Conservation (phyloP, 2,797 vertebrate genomes). For the Phylloscopus collybita region DNA sequence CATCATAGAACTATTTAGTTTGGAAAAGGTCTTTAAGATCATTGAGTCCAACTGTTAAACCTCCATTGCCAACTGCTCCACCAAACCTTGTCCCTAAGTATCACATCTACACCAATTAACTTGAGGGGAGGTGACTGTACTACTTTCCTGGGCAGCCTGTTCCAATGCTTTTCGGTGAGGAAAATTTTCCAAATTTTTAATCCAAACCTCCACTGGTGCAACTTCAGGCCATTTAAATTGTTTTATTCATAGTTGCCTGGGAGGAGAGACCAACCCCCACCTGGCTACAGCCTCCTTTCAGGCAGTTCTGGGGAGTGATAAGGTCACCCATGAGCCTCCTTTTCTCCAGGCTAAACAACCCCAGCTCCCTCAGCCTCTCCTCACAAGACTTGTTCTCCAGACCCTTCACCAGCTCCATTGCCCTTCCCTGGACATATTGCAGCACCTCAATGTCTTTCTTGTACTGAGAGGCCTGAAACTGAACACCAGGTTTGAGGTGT, state of each 20-base stretch:
- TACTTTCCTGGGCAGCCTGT: not conserved
- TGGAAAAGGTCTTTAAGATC: not conserved
- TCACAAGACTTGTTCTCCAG: not conserved
- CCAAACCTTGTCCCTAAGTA: not conserved
- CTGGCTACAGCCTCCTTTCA: not conserved
- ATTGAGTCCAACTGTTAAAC: not conserved
- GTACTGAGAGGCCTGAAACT: not conserved
- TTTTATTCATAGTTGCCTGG: not conserved
- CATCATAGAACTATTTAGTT: not conserved
- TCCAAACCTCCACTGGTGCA: not conserved
- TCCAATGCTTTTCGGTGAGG: not conserved
- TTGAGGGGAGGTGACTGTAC: not conserved
- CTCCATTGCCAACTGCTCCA: not conserved
- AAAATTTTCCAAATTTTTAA: not conserved
- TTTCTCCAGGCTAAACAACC: not conserved
- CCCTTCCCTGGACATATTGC: not conserved
- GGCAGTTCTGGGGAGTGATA: not conserved
- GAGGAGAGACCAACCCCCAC: not conserved
- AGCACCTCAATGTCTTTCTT: not conserved
- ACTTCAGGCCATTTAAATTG: not conserved
- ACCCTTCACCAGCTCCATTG: not conserved
- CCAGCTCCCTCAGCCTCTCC: not conserved
- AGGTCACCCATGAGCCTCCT: not conserved
- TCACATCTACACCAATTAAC: not conserved
- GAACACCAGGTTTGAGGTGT: fast-evolving